Base-by-base conservation (phyloP, 2,113 vertebrate species). In the Sclerurus mexicanus region DNA sequence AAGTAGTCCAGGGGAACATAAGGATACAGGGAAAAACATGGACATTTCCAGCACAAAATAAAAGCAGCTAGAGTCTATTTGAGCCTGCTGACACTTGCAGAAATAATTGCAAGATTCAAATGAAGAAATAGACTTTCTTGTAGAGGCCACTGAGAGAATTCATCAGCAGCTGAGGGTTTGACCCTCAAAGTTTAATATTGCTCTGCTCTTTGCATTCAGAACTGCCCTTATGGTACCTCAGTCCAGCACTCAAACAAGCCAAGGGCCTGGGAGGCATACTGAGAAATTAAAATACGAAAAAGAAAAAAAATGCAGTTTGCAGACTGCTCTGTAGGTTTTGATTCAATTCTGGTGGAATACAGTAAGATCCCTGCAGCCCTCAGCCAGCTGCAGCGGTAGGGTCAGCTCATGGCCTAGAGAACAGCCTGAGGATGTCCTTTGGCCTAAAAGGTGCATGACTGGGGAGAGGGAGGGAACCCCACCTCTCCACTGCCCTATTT, bases 361-460 rank as follows among this genome's bases (percentile, higher is more conserved):
- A 1, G 37, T 0, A 6, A 87, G 28, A 13, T 23, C 6, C 49
- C 18, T 35, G 21, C 39, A 42, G 44, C 37, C 21, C 21, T 42
- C 18, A 58, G 10, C 4, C 23, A 77, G 33, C 18, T 66, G 24
- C 67, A 58, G 10, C 1, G 7, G 4, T 39, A 49, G 46, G 35
- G 28, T 13, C n/a, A 55, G 52, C 13, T 22, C 27, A 6, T 1
- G 35, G 16, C 16, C 25, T 13, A 18, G 49, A 1, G 19, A 10
- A 5, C 6, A 14, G 23, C 40, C 39, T 46, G 46, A 35, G 25
- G 12, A 42, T 40, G 44, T 17, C 11, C 8, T 15, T 24, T 58
- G 12, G 6, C 30, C 14, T 4, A 3, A 1, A 15, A 74, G 24
- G 6, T 2, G 1, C 9, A 6, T 22, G 8, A 6, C 15, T 63